Conservation (phyloP, 2,888 invertebrate species). For the Metalampra italica region DNA sequence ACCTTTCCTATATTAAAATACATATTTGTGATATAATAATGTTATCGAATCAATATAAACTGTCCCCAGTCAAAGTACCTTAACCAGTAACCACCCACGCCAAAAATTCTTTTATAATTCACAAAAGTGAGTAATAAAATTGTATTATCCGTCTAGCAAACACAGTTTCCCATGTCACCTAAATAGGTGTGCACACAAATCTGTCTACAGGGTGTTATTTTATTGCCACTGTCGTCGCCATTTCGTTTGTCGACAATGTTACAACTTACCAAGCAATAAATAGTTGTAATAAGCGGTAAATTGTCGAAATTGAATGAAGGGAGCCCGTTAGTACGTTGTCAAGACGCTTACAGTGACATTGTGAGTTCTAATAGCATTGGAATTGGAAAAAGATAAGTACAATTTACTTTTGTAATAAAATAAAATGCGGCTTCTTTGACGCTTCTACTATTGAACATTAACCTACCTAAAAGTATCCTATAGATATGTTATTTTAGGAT, state of each 20-base stretch:
- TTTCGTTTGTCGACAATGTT: slow-evolving; percentile 41
- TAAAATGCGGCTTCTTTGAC: background rate
- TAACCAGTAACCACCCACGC: background rate
- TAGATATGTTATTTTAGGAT: too few species aligned
- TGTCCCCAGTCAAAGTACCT: background rate
- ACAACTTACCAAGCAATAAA: slow-evolving; percentile 24
- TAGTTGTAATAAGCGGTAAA: slow-evolving; percentile 22
- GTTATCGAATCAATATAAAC: background rate
- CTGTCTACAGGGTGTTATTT: slow-evolving; percentile 39
- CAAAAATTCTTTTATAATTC: background rate
- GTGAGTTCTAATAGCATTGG: slow-evolving; percentile 33
- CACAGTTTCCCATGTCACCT: slow-evolving; percentile 51
- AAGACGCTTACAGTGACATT: slow-evolving; percentile 27
- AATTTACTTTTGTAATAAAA: too few species aligned
- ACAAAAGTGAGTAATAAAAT: slow-evolving; percentile 24
- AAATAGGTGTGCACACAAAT: slow-evolving; percentile 61
- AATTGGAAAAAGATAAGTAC: slow-evolving; percentile 29
- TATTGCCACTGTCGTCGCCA: slow-evolving; percentile 41
- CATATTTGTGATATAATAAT: too few species aligned
- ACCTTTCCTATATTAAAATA: too few species aligned
- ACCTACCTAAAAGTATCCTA: too few species aligned
- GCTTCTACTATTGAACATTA: too few species aligned
- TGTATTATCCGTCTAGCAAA: slow-evolving; percentile 31
- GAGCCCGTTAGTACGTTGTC: slow-evolving; percentile 39
- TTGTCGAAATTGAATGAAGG: slow-evolving; percentile 39